Conservation (phyloP, 1,140 invertebrate genomes). For the Brachionus sp. region DNA sequence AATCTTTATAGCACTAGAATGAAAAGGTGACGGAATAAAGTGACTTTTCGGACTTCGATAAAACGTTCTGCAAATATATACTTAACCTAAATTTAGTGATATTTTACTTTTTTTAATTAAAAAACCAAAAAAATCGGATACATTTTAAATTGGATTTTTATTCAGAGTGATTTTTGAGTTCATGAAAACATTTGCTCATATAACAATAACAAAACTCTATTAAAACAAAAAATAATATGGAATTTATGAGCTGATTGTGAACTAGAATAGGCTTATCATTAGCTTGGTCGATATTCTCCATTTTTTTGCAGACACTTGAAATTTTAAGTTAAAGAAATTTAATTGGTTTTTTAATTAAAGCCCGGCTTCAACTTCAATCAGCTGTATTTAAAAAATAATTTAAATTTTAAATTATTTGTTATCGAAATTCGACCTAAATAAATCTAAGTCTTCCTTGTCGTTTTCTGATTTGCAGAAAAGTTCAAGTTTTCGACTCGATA, state of each 20-base stretch:
- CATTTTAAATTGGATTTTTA: conserved; percentile 27
- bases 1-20: not conserved
- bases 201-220: not conserved
- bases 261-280: conserved; percentile 11
- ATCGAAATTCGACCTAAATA: conserved; percentile 1
- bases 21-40: not conserved
- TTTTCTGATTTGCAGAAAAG: not conserved
- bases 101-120: conserved; percentile 8
- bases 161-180: not conserved
- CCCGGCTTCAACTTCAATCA: not conserved
- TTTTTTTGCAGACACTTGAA: conserved; percentile 1
- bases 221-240: not conserved
- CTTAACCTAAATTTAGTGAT: not conserved
- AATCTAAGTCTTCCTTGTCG: conserved; percentile 14
- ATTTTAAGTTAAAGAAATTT: not conserved
- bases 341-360: conserved; percentile 25
- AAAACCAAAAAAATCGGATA: conserved; percentile 1
- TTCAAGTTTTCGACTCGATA: not conserved
- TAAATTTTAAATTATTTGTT: conserved; percentile 1
- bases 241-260: not conserved
- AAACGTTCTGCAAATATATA: conserved; percentile 16
- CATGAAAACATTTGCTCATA: conserved; percentile 12
- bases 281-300: not conserved
- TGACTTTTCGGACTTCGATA: not conserved
- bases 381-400: conserved; percentile 9